Conservation (phyloP, 2,797 vertebrate genomes). For the Clarias fuscus region DNA sequence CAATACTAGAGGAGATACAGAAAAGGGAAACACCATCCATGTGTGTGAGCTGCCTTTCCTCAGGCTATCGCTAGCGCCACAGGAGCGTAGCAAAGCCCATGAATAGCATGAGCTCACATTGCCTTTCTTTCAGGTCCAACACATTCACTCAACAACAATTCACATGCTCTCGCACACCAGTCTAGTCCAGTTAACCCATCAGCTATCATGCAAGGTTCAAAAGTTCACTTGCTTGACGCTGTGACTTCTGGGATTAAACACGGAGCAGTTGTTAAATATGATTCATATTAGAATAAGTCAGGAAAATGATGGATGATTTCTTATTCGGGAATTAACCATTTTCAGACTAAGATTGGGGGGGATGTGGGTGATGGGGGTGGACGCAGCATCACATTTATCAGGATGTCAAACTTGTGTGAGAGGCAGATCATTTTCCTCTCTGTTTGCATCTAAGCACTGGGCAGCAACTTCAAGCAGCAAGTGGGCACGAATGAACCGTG, state of each 20-base stretch:
- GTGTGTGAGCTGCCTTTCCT: conserved; percentile 42
- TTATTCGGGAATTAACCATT: conserved; percentile 32
- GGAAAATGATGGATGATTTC: conserved; percentile 39
- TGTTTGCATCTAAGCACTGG: conserved; percentile 41
- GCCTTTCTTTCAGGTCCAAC: conserved; percentile 40
- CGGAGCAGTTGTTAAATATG: conserved; percentile 32
- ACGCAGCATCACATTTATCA: conserved; percentile 28
- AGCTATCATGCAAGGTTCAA: conserved; percentile 25
- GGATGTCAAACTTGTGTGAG: conserved; percentile 34
- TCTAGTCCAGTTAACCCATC: conserved; percentile 16
- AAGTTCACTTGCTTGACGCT: conserved; percentile 35
- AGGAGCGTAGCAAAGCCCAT: conserved; percentile 29
- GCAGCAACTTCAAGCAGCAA: conserved; percentile 40
- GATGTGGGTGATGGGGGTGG: too few species aligned
- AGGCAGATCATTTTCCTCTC: conserved; percentile 37
- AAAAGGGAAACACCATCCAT: conserved; percentile 55
- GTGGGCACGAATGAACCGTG: conserved; percentile 11
- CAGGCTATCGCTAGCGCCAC: conserved; percentile 35
- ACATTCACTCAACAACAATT: conserved; percentile 42
- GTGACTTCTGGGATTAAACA: conserved; percentile 35
- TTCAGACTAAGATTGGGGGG: not conserved
- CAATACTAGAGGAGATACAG: conserved; percentile 41
- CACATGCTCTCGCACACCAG: conserved; percentile 8
- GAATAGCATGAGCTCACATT: conserved; percentile 38
- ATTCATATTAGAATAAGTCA: conserved; percentile 40